Evolutionary conservation across 2,888 invertebrate genomes (phyloP), one percentile per base, ranked within the genome.

Genomic region (Carcina quercana): DNA sequence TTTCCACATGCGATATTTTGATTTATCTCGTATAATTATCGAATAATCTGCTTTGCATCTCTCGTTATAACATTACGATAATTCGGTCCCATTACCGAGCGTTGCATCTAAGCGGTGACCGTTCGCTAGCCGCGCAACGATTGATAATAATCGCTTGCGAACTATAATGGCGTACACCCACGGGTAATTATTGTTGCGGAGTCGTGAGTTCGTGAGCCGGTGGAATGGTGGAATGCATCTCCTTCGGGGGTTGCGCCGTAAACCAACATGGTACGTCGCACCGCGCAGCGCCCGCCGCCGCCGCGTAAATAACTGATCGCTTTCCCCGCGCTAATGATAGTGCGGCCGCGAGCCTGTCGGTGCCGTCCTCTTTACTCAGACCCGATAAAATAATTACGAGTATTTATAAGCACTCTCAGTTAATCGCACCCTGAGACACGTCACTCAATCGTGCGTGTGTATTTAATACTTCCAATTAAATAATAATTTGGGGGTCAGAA

Each of bases 161-260:
- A 80, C 75, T 79, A 83, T 82, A 83, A 83, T 84, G 73, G 80
- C 79, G 82, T 80, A 84, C 84, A 82, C 82, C 83, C 83, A 82
- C 82, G 73, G 80, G 79, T 83, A 83, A 83, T 83, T 83, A 83
- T 83, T 79, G 82, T 78, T 73, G 80, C 79, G 78, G 69, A 75
- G 82, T 83, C 82, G 82, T 83, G 82, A 82, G 82, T 74, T 83
- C 83, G 83, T 83, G 83, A 74, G 80, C 66, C 61, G 63, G 66
- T 71, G 72, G 72, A 73, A 72, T 70, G 66, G 75, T 53, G 79
- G 83, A 82, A 83, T 83, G 83, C 82, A 82, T 80, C 82, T 83
- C 83, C 83, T 83, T 79, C 80, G 80, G 83, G 83, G 83, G 83
- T 76, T 82, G 80, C 67, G 71, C 73, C 68, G 80, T 74, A 79